phyloP scores from a whole-genome alignment of 2,888 invertebrate species.

The Euplagia quadripunctaria region DNA sequence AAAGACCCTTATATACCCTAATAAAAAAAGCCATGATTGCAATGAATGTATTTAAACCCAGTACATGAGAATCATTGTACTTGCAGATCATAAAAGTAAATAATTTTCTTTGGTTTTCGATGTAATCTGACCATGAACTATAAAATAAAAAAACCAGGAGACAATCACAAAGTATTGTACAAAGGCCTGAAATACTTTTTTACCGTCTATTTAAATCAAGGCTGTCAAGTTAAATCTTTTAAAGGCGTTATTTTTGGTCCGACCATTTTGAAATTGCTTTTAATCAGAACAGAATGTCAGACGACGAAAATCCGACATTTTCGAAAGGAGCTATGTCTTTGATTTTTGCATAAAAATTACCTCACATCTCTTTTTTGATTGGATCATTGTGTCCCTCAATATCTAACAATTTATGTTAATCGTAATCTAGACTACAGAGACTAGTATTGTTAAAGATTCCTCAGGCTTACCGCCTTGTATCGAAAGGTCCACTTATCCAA shows the following conservation, averaged over 20 bases:
- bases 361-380: not conserved
- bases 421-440: too few species aligned
- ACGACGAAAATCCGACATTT: not conserved
- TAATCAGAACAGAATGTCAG: not conserved
- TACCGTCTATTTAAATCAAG: not conserved
- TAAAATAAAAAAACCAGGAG: not conserved
- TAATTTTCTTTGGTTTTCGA: too few species aligned
- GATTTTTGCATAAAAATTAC: not conserved
- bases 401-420: not conserved
- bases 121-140: too few species aligned
- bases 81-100: too few species aligned
- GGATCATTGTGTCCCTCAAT: not conserved
- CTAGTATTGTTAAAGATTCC: too few species aligned
- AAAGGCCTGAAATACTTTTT: not conserved
- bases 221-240: not conserved
- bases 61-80: too few species aligned
- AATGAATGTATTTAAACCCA: too few species aligned
- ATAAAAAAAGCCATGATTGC: too few species aligned
- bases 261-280: not conserved
- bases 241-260: not conserved
- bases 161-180: not conserved
- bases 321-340: not conserved
- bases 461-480: too few species aligned
- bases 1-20: too few species aligned
- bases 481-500: too few species aligned